phyloP scores from a whole-genome alignment of 1,140 invertebrate species.

The Cydia amplana region DNA sequence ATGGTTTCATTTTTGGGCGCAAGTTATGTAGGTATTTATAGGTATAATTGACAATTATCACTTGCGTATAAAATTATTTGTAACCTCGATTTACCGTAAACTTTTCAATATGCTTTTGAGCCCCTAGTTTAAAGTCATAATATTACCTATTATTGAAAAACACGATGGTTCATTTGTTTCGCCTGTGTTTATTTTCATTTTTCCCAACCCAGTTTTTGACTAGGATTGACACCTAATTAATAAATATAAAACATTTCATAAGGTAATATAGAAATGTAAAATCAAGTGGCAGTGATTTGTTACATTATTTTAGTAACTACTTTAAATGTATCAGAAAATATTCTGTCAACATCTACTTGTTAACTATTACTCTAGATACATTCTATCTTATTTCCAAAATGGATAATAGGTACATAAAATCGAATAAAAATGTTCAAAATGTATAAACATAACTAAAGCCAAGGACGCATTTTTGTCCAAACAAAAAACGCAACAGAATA shows the following conservation, averaged over 20 bases:
- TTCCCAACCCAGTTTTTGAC: conserved; percentile 75
- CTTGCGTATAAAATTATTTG: background rate
- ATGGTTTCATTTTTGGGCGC: too few species aligned
- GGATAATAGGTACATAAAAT: conserved; percentile 38
- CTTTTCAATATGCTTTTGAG: background rate
- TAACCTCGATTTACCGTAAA: background rate
- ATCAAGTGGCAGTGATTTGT: conserved; percentile 64
- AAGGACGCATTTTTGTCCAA: background rate
- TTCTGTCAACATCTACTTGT: conserved; percentile 33
- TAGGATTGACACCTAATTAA: conserved; percentile 72
- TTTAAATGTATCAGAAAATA: conserved; percentile 19
- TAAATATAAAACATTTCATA: conserved; percentile 36
- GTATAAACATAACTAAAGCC: conserved; percentile 39
- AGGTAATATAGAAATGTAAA: conserved; percentile 42
- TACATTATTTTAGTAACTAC: conserved; percentile 14
- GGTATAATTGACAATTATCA: background rate
- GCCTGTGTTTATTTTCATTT: conserved; percentile 12
- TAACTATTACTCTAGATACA: conserved; percentile 43
- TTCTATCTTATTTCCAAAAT: conserved; percentile 39
- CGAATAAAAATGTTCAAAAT: conserved; percentile 32
- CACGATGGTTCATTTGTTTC: background rate
- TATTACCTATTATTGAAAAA: background rate
- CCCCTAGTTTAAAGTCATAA: background rate
- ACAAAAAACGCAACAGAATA: conserved; percentile 27
- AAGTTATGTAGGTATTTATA: too few species aligned